phyloP scores from a whole-genome alignment of 2,888 invertebrate species.

The Allacma fusca region DNA sequence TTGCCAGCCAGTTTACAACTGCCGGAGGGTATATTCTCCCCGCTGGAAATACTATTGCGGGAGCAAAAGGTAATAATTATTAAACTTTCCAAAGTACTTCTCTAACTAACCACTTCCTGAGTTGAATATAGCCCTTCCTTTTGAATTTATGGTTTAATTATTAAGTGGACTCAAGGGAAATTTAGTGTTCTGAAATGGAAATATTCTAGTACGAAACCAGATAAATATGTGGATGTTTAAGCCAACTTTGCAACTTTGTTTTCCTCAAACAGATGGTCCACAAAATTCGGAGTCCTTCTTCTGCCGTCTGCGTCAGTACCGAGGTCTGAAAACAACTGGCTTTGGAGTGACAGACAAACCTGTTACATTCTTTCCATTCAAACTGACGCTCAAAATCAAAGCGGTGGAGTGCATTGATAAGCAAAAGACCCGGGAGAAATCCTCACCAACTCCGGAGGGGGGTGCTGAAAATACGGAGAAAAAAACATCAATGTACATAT shows the following conservation, averaged over 20 bases:
- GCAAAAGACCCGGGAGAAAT: slow-evolving; percentile 41
- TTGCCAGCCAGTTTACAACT: slow-evolving; percentile 74
- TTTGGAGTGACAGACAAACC: slow-evolving; percentile 71
- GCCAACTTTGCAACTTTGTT: background rate
- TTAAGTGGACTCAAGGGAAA: no score
- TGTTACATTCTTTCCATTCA: slow-evolving; percentile 75
- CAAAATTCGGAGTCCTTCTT: slow-evolving; percentile 49
- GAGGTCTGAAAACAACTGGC: slow-evolving; percentile 70
- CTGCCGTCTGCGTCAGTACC: slow-evolving; percentile 71
- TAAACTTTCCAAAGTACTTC: no score
- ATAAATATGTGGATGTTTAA: no score
- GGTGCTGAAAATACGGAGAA: slow-evolving; percentile 68
- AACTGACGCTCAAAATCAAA: slow-evolving; percentile 75
- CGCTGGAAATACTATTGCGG: slow-evolving; percentile 36
- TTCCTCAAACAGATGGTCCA: background rate
- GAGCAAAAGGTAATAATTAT: slow-evolving; percentile 27
- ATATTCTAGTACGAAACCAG: no score
- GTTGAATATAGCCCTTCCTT: no score
- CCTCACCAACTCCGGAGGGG: slow-evolving; percentile 13
- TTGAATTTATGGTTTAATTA: no score
- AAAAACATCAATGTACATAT: slow-evolving; percentile 64
- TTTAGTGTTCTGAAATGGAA: no score
- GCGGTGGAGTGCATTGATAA: slow-evolving; percentile 61
- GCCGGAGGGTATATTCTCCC: slow-evolving; percentile 53
- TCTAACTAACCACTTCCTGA: no score